Evolutionary conservation across 1,140 invertebrate genomes (phyloP).

Genomic region (Plectrocnemia conspersa): DNA sequence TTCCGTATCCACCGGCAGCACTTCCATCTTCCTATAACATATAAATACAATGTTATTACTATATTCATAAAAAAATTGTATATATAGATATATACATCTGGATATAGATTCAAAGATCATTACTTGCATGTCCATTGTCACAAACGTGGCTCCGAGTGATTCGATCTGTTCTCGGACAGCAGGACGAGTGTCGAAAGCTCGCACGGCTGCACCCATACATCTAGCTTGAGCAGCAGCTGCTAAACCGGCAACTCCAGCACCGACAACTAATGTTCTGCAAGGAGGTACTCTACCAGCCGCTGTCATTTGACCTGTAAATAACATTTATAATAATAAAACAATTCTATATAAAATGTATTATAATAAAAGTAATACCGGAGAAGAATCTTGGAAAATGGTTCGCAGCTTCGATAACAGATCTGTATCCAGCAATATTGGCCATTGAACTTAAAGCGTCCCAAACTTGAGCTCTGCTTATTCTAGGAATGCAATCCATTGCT

Average conservation of each 20-base stretch:
- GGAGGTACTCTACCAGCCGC: constrained; percentile 82
- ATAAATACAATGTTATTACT: not conserved
- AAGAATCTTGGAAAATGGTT: constrained; percentile 88
- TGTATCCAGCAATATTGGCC: constrained; percentile 89
- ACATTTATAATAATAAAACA: not conserved
- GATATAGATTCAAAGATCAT: constrained; percentile 25
- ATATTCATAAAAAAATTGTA: not conserved
- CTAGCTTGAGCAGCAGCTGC: constrained; percentile 80
- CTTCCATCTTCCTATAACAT: constrained; percentile 72
- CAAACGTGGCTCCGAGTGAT: constrained; percentile 81
- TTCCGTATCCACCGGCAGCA: constrained; percentile 80
- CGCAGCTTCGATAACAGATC: constrained; percentile 84
- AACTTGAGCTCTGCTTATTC: constrained; percentile 79
- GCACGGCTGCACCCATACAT: constrained; percentile 84
- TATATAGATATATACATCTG: constrained; percentile 6
- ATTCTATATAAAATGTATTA: constrained; percentile 1
- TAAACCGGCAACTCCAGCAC: constrained; percentile 83
- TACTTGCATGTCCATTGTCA: constrained; percentile 70
- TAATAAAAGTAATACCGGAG: constrained; percentile 55
- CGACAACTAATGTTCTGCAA: constrained; percentile 81
- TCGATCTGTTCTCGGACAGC: constrained; percentile 87
- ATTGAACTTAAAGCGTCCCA: constrained; percentile 89
- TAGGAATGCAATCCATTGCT: constrained; percentile 81
- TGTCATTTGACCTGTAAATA: constrained; percentile 69
- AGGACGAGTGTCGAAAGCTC: constrained; percentile 81